These are phyloP conservation scores for Phalera bucephala DNA, from an alignment of 2,888 invertebrate species.

Conservation along the genomic window DNA sequence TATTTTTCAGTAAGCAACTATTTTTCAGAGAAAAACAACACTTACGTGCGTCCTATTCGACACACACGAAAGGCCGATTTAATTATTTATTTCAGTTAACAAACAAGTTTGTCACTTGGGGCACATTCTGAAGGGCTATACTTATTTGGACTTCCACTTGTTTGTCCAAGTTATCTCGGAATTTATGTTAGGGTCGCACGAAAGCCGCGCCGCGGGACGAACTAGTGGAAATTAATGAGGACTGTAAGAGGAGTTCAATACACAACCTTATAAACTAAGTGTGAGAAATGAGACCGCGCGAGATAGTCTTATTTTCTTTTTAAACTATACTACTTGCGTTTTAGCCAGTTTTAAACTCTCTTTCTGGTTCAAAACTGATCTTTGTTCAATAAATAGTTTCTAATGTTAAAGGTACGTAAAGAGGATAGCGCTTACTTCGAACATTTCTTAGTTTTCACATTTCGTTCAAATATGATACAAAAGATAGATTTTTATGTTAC, in stretches of 20 bases:
- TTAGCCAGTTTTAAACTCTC: not conserved
- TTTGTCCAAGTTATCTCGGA: slow-evolving; percentile 71
- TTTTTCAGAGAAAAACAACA: not conserved
- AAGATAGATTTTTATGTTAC: no score
- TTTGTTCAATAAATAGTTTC: slow-evolving; percentile 9
- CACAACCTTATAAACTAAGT: slow-evolving; percentile 36
- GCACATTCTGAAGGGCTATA: slow-evolving; percentile 64
- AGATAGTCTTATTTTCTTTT: slow-evolving; percentile 4
- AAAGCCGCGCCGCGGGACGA: slow-evolving; percentile 55
- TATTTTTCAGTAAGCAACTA: no score
- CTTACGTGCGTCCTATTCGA: not conserved
- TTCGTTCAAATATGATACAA: no score
- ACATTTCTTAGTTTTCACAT: no score
- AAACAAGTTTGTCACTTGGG: slow-evolving; percentile 62
- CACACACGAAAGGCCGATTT: slow-evolving; percentile 6
- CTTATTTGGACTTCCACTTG: slow-evolving; percentile 71
- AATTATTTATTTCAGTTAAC: slow-evolving; percentile 52
- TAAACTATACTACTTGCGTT: not conserved
- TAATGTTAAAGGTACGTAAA: no score
- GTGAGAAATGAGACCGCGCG: slow-evolving; percentile 31
- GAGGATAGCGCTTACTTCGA: no score
- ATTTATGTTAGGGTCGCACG: slow-evolving; percentile 71
- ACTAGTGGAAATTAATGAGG: slow-evolving; percentile 73
- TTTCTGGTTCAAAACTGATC: not conserved
- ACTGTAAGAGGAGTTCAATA: slow-evolving; percentile 45